A percentile compares a stretch with the other conserved stretches of the same genome.
Evolutionary conservation across 1,140 invertebrate genomes (phyloP).

Genomic region (Lepidostoma basale): DNA sequence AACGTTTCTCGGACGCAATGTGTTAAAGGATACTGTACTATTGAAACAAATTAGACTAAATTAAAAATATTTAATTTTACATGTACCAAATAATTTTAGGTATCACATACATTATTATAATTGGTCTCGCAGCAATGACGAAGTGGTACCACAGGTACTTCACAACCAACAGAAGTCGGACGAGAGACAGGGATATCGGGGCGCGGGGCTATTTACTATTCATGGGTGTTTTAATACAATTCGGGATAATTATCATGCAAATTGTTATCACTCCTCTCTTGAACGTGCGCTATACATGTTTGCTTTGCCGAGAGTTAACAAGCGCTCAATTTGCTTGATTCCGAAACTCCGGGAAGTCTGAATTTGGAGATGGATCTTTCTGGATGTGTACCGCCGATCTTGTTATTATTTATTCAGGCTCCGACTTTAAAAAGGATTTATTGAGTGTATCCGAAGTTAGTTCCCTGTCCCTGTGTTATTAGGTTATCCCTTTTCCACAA

Average conservation of each 20-base stretch:
- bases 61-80: too few species aligned
- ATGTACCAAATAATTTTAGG: too few species aligned
- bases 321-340: slow-evolving; percentile 3
- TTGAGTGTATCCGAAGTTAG: slow-evolving; percentile 34
- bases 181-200: slow-evolving; percentile 1
- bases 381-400: background rate
- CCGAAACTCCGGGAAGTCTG: background rate
- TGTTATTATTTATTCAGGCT: slow-evolving; percentile 42
- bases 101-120: too few species aligned
- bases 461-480: slow-evolving; percentile 36
- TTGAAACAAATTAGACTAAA: too few species aligned
- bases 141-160: background rate
- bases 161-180: slow-evolving; percentile 3
- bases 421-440: slow-evolving; percentile 42
- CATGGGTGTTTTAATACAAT: slow-evolving; percentile 30
- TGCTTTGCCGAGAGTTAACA: background rate
- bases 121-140: background rate
- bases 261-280: slow-evolving; percentile 20
- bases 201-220: slow-evolving; percentile 16
- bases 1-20: too few species aligned
- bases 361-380: too few species aligned
- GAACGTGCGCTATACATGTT: slow-evolving; percentile 7
- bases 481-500: slow-evolving; percentile 36
- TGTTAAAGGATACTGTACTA: too few species aligned
- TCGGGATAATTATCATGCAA: slow-evolving; percentile 29